A percentile compares a stretch with the other conserved stretches of the same genome.
Conservation (phyloP, 2,888 invertebrate species). For the Aradus depressus region DNA sequence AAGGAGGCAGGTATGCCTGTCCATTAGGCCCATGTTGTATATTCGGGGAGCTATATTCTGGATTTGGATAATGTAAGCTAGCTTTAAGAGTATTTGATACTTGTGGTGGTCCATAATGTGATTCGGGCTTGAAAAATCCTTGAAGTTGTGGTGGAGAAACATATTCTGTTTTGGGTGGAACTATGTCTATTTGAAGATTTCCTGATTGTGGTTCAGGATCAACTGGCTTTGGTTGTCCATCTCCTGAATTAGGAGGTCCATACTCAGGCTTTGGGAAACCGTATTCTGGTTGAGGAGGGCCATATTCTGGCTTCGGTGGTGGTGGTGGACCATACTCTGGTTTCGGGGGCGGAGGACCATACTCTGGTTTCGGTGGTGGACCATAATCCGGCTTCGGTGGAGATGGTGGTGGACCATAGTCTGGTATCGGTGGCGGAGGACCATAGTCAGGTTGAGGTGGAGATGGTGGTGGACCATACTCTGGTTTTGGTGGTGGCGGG, state of each 20-base stretch:
- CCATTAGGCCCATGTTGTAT: constrained; percentile 28
- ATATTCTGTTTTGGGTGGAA: constrained; percentile 28
- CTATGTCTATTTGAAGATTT: constrained; percentile 13
- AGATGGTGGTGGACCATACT: constrained; percentile 28
- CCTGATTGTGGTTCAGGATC: constrained; percentile 23
- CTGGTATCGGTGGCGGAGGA: constrained; percentile 22
- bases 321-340: constrained; percentile 24
- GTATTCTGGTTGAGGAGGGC: constrained; percentile 33
- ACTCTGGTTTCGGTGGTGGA: constrained; percentile 24
- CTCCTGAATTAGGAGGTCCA: constrained; percentile 28
- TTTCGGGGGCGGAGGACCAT: constrained; percentile 16
- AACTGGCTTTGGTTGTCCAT: constrained; percentile 32
- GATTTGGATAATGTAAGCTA: constrained; percentile 33
- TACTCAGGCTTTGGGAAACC: constrained; percentile 33
- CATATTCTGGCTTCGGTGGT: constrained; percentile 31
- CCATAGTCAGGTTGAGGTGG: constrained; percentile 26
- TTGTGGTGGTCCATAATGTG: constrained; percentile 27
- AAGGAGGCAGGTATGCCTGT: constrained; percentile 31
- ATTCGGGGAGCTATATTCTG: constrained; percentile 31
- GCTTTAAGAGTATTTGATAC: constrained; percentile 29
- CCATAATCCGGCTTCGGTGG: constrained; percentile 26
- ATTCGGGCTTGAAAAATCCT: constrained; percentile 24
- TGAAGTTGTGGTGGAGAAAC: constrained; percentile 29
- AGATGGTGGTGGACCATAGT: constrained; percentile 23
- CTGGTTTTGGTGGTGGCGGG: constrained; percentile 32